Base-by-base conservation (phyloP, 1,140 invertebrate species). In the Zaprionus kolodkinae region DNA sequence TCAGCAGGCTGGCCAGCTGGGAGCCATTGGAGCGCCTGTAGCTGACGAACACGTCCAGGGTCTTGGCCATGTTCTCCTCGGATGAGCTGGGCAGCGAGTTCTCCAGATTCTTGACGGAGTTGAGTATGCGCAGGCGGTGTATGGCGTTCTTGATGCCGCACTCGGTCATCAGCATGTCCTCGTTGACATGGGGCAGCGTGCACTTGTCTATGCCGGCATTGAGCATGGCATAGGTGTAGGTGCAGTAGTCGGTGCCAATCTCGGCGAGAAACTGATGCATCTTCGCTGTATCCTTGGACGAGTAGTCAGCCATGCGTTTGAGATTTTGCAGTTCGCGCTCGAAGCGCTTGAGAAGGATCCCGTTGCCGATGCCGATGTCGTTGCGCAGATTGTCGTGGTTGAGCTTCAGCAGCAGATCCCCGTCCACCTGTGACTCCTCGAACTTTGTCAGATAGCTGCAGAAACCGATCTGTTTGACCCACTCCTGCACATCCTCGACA, bases 381-480 rank as follows among this genome's bases (percentile, higher is more conserved):
- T 98, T 96, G 70, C 94, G 95, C 17, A 99, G 94, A 94, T 99
- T 99, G 40, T 97, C 96, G 92, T 99, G 98, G 5, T 96, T 98
- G 50, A 99, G 93, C 92, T 99, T 97, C 11, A 99, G 93, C 63
- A 99, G 93, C 27, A 99, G 93, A 94, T 99, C 99, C n/a, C 99
- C 99, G 93, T 99, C 99, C 2, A 99, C 98, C 92, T 97, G 95
- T 87, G 98, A 98, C 43, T 97, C 96, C 10, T 96, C 95, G 90
- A 99, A 99, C 85, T 96, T 96, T 6, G 94, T 93, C 0, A 96
- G 95, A 85, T 96, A 98, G 77, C 97, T 96, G 7, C 94, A 94
- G 93, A 99, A 99, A 0, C 98, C 99, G 90, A 99, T 99, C 94
- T 98, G 98, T 89, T 98, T 98, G 0, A 99, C 97, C 99, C 99